These are phyloP conservation scores for Pectinophora gossypiella DNA, from an alignment of 1,140 invertebrate genomes.

Conservation along the genomic window DNA sequence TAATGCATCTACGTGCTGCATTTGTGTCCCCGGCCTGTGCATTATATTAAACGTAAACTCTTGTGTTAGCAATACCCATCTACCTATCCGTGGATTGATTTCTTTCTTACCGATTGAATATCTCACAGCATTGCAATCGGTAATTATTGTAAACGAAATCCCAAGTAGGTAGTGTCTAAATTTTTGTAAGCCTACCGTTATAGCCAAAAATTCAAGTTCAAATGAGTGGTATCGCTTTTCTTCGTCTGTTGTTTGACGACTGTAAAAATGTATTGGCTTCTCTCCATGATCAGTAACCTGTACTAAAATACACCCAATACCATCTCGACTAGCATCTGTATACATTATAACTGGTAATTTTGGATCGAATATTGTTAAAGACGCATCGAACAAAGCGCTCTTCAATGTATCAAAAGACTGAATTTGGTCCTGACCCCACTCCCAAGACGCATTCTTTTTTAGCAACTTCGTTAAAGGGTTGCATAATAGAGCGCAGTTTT, in stretches of 20 bases:
- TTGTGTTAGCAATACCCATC: slow-evolving; percentile 14
- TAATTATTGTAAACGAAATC: slow-evolving; percentile 5
- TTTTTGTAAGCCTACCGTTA: slow-evolving; percentile 17
- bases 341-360: background rate
- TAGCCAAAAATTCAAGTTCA: too few species aligned
- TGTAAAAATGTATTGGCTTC: slow-evolving; percentile 10
- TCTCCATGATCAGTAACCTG: background rate
- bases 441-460: slow-evolving; percentile 20
- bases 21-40: slow-evolving; percentile 13
- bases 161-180: slow-evolving; percentile 14
- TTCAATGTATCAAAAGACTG: background rate
- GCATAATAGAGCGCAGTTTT: too few species aligned
- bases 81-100: slow-evolving; percentile 13
- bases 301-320: background rate
- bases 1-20: slow-evolving; percentile 43
- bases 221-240: slow-evolving; percentile 7
- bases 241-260: slow-evolving; percentile 11
- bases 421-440: slow-evolving; percentile 8
- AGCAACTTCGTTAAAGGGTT: slow-evolving; percentile 20
- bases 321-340: background rate
- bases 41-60: slow-evolving; percentile 15
- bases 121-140: slow-evolving; percentile 14
- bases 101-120: slow-evolving; percentile 13
- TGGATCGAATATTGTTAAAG: slow-evolving; percentile 1
- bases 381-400: background rate